A percentile compares a stretch with the other conserved stretches of the same genome.
phyloP scores from a whole-genome alignment of 2,888 invertebrate species.

The Lottia gigantea region DNA sequence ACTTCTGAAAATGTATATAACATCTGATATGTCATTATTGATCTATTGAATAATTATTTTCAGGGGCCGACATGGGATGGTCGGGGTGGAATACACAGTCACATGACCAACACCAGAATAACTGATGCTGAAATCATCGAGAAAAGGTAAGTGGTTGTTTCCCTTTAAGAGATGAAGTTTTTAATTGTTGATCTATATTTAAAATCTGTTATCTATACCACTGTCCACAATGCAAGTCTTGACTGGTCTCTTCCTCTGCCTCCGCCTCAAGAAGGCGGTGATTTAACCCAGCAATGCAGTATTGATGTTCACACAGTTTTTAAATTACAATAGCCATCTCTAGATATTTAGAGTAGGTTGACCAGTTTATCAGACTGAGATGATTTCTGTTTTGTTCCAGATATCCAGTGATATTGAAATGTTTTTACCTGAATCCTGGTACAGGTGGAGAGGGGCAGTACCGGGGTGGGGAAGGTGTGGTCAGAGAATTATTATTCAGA shows the following conservation, averaged over 20 bases:
- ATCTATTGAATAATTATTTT: constrained; percentile 22
- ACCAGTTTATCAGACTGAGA: background rate
- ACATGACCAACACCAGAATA: constrained; percentile 99
- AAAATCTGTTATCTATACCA: too few species aligned
- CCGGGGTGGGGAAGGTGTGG: constrained; percentile 90
- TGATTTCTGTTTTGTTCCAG: constrained; percentile 49
- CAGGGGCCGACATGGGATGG: constrained; percentile 94
- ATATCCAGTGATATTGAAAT: constrained; percentile 89
- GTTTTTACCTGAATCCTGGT: constrained; percentile 81
- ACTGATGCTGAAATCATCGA: constrained; percentile 98
- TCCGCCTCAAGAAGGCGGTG: too few species aligned
- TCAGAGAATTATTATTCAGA: constrained; percentile 87
- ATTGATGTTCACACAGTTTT: too few species aligned
- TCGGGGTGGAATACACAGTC: constrained; percentile 92
- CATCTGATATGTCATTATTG: too few species aligned
- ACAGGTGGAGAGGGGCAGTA: constrained; percentile 76
- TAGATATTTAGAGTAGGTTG: too few species aligned
- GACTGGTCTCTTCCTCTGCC: too few species aligned
- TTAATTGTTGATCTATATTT: too few species aligned
- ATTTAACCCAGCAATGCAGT: too few species aligned
- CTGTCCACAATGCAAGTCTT: too few species aligned
- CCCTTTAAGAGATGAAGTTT: too few species aligned
- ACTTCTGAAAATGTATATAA: too few species aligned
- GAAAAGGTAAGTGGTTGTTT: constrained; percentile 71
- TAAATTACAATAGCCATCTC: too few species aligned